Evolutionary conservation across 2,797 vertebrate species (phyloP).

Genomic region (Echeneis naucrates): DNA sequence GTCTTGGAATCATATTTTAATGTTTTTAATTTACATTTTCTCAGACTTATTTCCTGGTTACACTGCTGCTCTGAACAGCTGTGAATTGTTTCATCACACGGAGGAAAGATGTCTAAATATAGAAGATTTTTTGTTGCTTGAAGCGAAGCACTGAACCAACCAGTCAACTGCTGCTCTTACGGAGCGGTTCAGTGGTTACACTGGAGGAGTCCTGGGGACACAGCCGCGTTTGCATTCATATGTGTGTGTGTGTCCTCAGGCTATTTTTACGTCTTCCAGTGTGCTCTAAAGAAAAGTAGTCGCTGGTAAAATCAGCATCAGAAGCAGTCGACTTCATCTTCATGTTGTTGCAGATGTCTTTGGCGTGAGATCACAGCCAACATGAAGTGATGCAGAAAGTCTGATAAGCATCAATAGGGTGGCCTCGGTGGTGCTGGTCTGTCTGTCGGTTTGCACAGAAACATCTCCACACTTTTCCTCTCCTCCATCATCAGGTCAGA

Average conservation of each 20-base stretch:
- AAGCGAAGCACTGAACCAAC: constrained; percentile 24
- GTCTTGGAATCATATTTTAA: not conserved
- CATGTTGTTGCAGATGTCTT: not conserved
- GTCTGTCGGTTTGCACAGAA: no score
- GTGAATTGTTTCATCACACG: not conserved
- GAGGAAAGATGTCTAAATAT: constrained; percentile 29
- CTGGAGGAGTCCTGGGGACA: constrained; percentile 14
- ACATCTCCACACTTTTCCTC: no score
- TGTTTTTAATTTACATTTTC: not conserved
- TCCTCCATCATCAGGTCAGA: no score
- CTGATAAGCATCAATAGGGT: no score
- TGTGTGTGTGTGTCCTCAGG: not conserved
- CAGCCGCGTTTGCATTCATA: not conserved
- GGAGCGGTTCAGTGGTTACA: constrained; percentile 9
- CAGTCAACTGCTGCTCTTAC: constrained; percentile 10
- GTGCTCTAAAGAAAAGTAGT: not conserved
- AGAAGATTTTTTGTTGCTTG: constrained; percentile 9
- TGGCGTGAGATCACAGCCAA: not conserved
- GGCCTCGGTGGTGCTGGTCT: no score
- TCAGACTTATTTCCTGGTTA: not conserved
- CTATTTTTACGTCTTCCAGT: not conserved
- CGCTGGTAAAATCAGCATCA: not conserved
- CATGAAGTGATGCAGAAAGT: not conserved
- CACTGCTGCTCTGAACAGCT: not conserved
- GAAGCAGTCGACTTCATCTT: not conserved